Conservation (phyloP, 2,113 vertebrate genomes). For the Pangasianodon gigas region DNA sequence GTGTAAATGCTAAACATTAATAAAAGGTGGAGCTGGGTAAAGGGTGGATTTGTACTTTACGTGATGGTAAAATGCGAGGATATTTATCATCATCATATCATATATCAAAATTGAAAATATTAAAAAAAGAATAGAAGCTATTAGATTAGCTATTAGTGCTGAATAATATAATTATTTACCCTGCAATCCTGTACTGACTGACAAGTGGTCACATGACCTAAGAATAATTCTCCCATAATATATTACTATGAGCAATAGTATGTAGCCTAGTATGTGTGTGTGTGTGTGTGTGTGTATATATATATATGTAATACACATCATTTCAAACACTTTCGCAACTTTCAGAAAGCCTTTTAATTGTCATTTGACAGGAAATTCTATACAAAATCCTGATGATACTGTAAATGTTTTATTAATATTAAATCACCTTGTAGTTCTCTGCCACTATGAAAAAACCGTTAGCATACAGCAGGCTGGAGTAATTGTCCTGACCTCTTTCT, state of each 20-base stretch:
- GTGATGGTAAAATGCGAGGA: too few relatives aligned
- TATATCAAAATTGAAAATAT: too few relatives aligned
- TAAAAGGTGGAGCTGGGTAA: too few relatives aligned
- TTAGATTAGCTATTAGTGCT: not conserved
- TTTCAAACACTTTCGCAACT: not conserved
- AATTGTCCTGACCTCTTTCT: conserved; percentile 46
- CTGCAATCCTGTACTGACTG: too few relatives aligned
- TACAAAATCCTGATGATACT: not conserved
- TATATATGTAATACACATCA: not conserved
- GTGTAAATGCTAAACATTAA: too few relatives aligned
- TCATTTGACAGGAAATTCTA: not conserved
- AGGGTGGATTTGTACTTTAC: too few relatives aligned
- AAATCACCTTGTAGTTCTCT: not conserved
- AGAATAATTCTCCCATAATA: not conserved
- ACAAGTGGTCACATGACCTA: not conserved
- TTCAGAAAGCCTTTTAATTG: not conserved
- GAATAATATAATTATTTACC: too few relatives aligned
- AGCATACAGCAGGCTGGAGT: conserved; percentile 5
- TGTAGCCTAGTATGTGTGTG: too few relatives aligned
- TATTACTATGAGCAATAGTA: not conserved
- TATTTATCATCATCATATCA: too few relatives aligned
- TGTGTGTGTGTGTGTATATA: not conserved
- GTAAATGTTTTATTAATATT: not conserved
- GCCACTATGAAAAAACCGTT: not conserved
- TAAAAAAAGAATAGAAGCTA: not conserved